Evolutionary conservation across 2,113 vertebrate genomes (phyloP).

Genomic region (Bettongia penicillata): DNA sequence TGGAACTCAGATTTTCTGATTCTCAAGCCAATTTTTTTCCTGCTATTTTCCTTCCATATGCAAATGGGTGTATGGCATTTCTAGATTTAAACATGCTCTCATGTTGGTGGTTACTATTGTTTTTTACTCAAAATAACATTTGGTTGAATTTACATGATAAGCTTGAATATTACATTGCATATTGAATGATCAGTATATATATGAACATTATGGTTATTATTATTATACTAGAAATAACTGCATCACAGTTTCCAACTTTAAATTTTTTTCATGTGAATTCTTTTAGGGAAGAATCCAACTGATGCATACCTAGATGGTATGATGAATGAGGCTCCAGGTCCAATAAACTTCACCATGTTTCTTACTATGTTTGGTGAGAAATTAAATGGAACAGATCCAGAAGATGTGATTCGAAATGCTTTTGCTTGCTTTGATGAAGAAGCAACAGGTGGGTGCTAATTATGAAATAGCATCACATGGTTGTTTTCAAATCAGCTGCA

Average conservation of each 20-base stretch:
- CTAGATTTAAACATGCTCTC: not conserved
- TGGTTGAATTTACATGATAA: not conserved
- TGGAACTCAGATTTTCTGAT: not conserved
- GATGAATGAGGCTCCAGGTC: slow-evolving; percentile 97
- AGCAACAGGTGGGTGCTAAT: slow-evolving; percentile 88
- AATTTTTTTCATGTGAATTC: slow-evolving; percentile 9
- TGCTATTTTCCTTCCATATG: not conserved
- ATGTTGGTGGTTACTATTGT: not conserved
- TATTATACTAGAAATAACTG: not conserved
- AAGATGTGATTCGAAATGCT: slow-evolving; percentile 97
- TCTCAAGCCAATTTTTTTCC: not conserved
- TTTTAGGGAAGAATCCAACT: slow-evolving; percentile 93
- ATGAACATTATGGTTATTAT: not conserved
- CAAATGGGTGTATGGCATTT: not conserved
- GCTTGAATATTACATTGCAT: not conserved
- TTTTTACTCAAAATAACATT: not conserved
- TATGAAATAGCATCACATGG: not conserved
- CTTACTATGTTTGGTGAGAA: slow-evolving; percentile 99
- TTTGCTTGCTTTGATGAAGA: slow-evolving; percentile 99
- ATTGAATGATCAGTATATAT: not conserved
- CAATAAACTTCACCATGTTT: slow-evolving; percentile 99
- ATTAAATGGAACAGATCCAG: slow-evolving; percentile 89
- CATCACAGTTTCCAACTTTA: not conserved
- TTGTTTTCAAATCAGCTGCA: not conserved
- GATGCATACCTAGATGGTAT: slow-evolving; percentile 97